Evolutionary conservation across 2,888 invertebrate species (phyloP).

Genomic region (Diadegma fenestrale): DNA sequence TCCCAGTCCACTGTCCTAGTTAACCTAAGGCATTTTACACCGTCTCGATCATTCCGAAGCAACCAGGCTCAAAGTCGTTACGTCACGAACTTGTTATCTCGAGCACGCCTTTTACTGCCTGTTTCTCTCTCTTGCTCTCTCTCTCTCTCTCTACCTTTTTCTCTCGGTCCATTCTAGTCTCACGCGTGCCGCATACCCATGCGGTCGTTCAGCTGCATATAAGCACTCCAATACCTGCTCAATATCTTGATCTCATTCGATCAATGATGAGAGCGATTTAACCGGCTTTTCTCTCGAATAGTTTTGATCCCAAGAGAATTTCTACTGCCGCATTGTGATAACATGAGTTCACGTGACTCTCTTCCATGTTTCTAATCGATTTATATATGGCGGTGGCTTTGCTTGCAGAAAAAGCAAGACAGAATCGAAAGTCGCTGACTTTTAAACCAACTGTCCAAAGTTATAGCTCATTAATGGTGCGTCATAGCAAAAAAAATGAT

Average conservation of each 20-base stretch:
- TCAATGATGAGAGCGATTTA: slow-evolving; percentile 63
- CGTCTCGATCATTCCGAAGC: slow-evolving; percentile 16
- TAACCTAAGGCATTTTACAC: background rate
- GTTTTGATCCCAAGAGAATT: slow-evolving; percentile 39
- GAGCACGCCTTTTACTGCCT: slow-evolving; percentile 62
- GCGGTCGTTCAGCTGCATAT: background rate
- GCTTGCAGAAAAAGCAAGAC: background rate
- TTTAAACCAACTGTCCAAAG: background rate
- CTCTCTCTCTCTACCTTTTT: background rate
- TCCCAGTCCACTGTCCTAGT: background rate
- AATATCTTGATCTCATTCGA: slow-evolving; percentile 59
- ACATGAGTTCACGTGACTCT: slow-evolving; percentile 37
- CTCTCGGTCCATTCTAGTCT: slow-evolving; percentile 59
- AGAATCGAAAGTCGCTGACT: background rate
- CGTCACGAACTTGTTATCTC: slow-evolving; percentile 66
- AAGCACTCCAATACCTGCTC: slow-evolving; percentile 12
- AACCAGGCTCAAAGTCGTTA: slow-evolving; percentile 37
- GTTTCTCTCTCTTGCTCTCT: background rate
- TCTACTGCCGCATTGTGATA: slow-evolving; percentile 64
- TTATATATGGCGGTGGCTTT: slow-evolving; percentile 26
- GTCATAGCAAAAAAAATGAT: background rate
- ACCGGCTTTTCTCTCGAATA: slow-evolving; percentile 54
- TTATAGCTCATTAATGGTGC: background rate
- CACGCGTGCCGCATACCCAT: slow-evolving; percentile 46
- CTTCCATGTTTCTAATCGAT: background rate